A percentile compares a stretch with the other conserved stretches of the same genome.
Conservation (phyloP, 2,888 invertebrate genomes). For the Lepidonotus clava region DNA sequence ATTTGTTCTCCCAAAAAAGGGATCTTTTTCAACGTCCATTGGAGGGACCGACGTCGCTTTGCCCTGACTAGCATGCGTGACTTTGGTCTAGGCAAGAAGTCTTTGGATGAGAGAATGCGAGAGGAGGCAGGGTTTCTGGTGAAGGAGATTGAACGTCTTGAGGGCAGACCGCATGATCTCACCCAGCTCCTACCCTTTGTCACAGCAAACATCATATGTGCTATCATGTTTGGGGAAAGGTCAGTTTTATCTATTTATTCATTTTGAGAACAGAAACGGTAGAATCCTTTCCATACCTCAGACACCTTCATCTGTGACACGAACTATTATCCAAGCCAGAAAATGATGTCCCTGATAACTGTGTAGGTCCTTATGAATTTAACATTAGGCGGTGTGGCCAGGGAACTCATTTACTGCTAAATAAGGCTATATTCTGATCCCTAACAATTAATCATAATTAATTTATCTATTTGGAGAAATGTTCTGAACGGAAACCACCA, state of each 20-base stretch:
- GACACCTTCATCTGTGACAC: no score
- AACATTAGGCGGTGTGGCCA: no score
- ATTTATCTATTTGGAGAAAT: no score
- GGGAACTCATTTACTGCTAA: no score
- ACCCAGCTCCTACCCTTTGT: not conserved
- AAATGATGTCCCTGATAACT: no score
- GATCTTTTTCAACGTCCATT: not conserved
- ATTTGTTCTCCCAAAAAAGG: not conserved
- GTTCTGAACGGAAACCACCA: no score
- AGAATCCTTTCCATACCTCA: no score
- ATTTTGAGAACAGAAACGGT: no score
- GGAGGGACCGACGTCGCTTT: slow-evolving; percentile 36
- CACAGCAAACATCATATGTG: slow-evolving; percentile 52
- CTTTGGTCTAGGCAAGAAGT: slow-evolving; percentile 51
- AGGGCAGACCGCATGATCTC: not conserved
- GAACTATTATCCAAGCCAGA: no score
- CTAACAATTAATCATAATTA: no score
- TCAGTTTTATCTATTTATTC: not conserved
- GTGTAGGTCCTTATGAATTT: no score
- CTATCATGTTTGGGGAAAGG: slow-evolving; percentile 37
- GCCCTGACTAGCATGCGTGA: slow-evolving; percentile 37
- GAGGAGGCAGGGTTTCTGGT: slow-evolving; percentile 43
- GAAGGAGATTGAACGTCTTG: not conserved
- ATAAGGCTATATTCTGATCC: no score
- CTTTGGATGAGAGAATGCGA: slow-evolving; percentile 41